phyloP scores from a whole-genome alignment of 2,888 invertebrate genomes.

The Kuschelorhynchus macadamiae region DNA sequence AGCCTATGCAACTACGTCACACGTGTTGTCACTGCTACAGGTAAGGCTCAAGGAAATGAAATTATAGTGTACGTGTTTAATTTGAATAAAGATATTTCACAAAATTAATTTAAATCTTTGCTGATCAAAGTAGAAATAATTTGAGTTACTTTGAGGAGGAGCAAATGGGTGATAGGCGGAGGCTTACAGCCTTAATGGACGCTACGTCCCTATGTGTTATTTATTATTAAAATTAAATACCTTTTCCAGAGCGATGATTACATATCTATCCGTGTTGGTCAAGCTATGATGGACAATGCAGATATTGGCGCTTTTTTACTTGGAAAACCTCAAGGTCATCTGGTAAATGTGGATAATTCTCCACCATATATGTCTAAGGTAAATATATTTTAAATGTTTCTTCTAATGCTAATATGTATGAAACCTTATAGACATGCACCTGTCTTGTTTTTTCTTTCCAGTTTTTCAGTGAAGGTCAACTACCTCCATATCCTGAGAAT shows the following conservation, averaged over 20 bases:
- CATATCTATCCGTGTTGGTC: conserved; percentile 68
- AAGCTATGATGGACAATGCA: conserved; percentile 68
- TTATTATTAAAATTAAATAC: too few species aligned
- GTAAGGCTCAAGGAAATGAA: too few species aligned
- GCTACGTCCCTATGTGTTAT: too few species aligned
- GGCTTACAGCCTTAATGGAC: too few species aligned
- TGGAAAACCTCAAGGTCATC: conserved; percentile 47
- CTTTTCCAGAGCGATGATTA: conserved; percentile 59
- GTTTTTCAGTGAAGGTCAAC: conserved; percentile 63
- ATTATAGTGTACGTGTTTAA: too few species aligned
- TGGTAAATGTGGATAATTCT: conserved; percentile 57
- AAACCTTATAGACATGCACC: background rate
- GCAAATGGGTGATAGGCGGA: too few species aligned
- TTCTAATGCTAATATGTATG: background rate
- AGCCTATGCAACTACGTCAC: too few species aligned
- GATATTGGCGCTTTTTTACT: conserved; percentile 66
- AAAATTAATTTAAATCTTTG: too few species aligned
- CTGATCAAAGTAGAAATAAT: too few species aligned
- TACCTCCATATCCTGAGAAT: conserved; percentile 77
- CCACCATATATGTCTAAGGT: conserved; percentile 59
- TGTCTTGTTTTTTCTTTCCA: conserved; percentile 42
- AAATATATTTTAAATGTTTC: conserved; percentile 38
- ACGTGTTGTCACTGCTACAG: too few species aligned
- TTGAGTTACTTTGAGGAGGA: too few species aligned
- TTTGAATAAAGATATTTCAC: too few species aligned